Evolutionary conservation across 2,797 vertebrate species (phyloP).

Genomic region (Lindbergichthys nudifrons): DNA sequence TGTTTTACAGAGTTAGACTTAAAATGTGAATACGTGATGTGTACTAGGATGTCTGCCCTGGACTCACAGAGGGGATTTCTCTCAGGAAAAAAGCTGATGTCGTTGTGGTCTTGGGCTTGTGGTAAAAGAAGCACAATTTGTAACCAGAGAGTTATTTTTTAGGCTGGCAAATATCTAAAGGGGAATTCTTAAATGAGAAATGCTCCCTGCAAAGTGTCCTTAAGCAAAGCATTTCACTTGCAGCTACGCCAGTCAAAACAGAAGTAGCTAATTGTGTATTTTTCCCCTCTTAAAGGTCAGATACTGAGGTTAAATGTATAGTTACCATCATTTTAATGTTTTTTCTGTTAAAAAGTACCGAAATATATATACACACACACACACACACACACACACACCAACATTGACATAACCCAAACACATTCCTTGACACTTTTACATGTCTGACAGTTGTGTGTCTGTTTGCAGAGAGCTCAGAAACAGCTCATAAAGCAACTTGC

Average conservation of each 20-base stretch:
- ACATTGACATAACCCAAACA: too few species aligned
- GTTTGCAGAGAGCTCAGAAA: neutral
- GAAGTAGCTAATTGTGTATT: neutral
- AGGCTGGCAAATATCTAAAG: constrained; percentile 9
- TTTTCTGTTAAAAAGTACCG: too few species aligned
- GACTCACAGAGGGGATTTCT: neutral
- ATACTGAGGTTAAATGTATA: neutral
- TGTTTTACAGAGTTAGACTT: constrained; percentile 20
- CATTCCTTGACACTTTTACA: too few species aligned
- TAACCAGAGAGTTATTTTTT: neutral
- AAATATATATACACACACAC: too few species aligned
- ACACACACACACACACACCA: too few species aligned
- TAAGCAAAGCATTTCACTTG: neutral
- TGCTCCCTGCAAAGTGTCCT: neutral
- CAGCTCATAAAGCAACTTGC: neutral
- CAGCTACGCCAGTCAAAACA: neutral
- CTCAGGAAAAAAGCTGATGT: constrained; percentile 3
- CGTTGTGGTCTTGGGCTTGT: constrained; percentile 13
- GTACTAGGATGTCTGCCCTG: neutral
- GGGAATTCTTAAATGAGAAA: neutral
- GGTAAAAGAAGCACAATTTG: too few species aligned
- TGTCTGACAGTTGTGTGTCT: neutral
- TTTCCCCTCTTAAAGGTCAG: neutral
- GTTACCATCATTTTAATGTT: neutral
- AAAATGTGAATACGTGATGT: constrained; percentile 24